phyloP scores from a whole-genome alignment of 2,888 invertebrate genomes.

The Orgyia antiqua region DNA sequence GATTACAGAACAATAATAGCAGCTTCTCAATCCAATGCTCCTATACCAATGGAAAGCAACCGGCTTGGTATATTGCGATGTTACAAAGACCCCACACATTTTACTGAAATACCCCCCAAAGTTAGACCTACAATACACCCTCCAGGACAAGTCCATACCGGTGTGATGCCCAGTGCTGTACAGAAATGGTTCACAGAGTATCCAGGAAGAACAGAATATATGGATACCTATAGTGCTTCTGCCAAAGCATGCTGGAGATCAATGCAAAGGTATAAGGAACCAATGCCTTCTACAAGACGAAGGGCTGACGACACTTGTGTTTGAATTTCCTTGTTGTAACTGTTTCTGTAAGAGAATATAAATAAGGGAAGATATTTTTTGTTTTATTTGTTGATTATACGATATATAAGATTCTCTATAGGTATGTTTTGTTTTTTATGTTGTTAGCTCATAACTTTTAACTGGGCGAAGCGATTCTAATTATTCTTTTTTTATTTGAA shows the following conservation, averaged over 20 bases:
- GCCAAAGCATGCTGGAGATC: constrained; percentile 78
- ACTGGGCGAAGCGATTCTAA: no score
- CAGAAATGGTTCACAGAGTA: constrained; percentile 74
- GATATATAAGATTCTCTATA: not conserved
- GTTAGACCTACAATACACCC: constrained; percentile 78
- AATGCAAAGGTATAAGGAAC: constrained; percentile 80
- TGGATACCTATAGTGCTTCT: constrained; percentile 79
- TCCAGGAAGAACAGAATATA: constrained; percentile 80
- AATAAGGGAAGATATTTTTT: constrained; percentile 44
- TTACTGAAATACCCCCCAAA: constrained; percentile 69
- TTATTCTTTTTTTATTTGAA: no score
- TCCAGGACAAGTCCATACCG: constrained; percentile 51
- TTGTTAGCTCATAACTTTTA: no score
- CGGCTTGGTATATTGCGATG: constrained; percentile 75
- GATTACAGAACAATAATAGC: constrained; percentile 78
- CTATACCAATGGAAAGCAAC: constrained; percentile 76
- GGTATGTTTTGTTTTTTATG: no score
- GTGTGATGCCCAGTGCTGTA: constrained; percentile 64
- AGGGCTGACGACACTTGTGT: constrained; percentile 76
- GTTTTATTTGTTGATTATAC: not conserved
- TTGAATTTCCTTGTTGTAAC: constrained; percentile 11
- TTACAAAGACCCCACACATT: constrained; percentile 81
- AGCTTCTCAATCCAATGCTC: constrained; percentile 78
- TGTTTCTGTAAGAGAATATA: constrained; percentile 14
- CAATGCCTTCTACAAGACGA: constrained; percentile 79